Base-by-base conservation (phyloP, 2,888 invertebrate species). In the Odontocerum albicorne region DNA sequence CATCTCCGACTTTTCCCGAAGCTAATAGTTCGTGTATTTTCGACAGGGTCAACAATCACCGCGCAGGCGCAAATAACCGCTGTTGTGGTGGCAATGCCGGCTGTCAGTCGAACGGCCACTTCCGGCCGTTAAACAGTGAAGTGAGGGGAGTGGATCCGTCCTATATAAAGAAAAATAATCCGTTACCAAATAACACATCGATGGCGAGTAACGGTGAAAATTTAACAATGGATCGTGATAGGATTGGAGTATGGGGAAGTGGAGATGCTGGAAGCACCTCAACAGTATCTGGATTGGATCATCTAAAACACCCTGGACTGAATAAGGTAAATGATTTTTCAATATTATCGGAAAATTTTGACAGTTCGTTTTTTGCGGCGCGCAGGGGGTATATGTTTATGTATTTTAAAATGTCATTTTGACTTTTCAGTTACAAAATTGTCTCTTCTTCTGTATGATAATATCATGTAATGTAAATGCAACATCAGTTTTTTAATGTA, bases 221-320 rank as follows among this genome's bases (percentile, higher is more conserved):
- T 16, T 8, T 17, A 19, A 40, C 45, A 12, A 77, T 81, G 72
- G 79, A 82, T 57, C 77, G 83, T 64, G 86, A 86, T 68, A 81
- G 80, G 70, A 75, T 83, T 70, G 87, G 82, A 70, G 75, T 83
- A 59, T 79, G 82, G 77, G 79, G 78, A 63, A 36, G 39, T n/a
- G 81, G 80, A 50, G 84, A 84, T 66, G 67, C 68, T 50, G 69
- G 75, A 62, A 72, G 77, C 61, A 71, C 77, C 63, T 78, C 79
- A 67, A 77, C 77, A 54, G 68, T 83, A 50, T 77, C 83, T 50
- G 87, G 88, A 52, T 75, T 87, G 61, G 87, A 87, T 70, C 82
- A 83, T 61, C 74, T 88, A 39, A 78, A 81, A 57, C 80, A 85
- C 67, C 85, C 87, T 2, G 80, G 83, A 53, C 75, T 87, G 7